Conservation (phyloP, 2,797 vertebrate genomes). For the Varecia variegata region DNA sequence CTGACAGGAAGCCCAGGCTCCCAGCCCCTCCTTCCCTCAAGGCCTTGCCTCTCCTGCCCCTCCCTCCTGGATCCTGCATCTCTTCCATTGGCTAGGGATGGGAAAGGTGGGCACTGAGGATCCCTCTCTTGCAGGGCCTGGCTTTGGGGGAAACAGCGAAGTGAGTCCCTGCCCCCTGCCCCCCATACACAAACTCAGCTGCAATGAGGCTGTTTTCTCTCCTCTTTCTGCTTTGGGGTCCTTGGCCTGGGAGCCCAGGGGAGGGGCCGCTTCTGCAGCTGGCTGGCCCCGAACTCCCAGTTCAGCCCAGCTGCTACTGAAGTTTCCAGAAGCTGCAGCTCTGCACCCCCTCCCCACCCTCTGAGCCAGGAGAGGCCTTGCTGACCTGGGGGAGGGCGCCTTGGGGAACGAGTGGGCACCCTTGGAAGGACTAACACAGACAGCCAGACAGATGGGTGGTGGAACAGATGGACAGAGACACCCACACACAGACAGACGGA, state of each 20-base stretch:
- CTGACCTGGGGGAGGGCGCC: slow-evolving; percentile 63
- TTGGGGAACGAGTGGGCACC: slow-evolving; percentile 49
- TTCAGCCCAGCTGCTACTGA: slow-evolving; percentile 74
- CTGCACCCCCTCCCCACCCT: neutral
- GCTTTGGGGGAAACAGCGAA: neutral
- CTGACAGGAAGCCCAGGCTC: slow-evolving; percentile 66
- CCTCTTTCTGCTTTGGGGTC: slow-evolving; percentile 64
- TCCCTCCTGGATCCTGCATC: slow-evolving; percentile 1
- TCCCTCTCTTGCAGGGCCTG: slow-evolving; percentile 47
- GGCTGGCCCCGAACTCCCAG: slow-evolving; percentile 65
- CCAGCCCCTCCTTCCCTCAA: slow-evolving; percentile 3
- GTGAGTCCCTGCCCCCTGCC: neutral
- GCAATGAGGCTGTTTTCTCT: slow-evolving; percentile 26
- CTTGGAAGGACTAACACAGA: slow-evolving; percentile 68
- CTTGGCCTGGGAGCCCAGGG: slow-evolving; percentile 66
- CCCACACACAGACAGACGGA: slow-evolving; percentile 68
- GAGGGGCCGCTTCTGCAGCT: slow-evolving; percentile 62
- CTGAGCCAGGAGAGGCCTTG: slow-evolving; percentile 57
- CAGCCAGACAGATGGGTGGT: slow-evolving; percentile 74
- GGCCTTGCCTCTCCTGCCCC: neutral
- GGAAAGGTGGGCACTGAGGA: slow-evolving; percentile 31
- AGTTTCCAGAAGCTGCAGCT: slow-evolving; percentile 73
- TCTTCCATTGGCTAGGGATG: neutral
- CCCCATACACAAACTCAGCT: neutral
- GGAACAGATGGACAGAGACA: slow-evolving; percentile 75